These are phyloP conservation scores for Phymanthus crucifer DNA, from an alignment of 92 coral and sea anemone species.

Conservation along the genomic window DNA sequence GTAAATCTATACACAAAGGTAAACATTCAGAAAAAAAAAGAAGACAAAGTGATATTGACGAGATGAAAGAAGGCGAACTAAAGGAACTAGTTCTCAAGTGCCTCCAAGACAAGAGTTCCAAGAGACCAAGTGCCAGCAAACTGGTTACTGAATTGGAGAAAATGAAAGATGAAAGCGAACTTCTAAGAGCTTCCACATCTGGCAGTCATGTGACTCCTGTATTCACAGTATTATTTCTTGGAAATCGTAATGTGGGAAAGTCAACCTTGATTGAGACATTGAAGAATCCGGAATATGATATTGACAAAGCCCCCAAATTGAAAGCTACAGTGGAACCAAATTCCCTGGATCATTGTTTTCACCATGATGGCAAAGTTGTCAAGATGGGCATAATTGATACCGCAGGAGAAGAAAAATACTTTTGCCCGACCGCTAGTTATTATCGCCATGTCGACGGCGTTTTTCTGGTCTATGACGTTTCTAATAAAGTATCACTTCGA, in stretches of 20 bases:
- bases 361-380: conserved; percentile 54
- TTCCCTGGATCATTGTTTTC: conserved; percentile 37
- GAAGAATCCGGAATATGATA: conserved; percentile 57
- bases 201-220: too few species aligned
- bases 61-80: conserved; percentile 51
- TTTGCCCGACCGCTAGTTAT: conserved; percentile 51
- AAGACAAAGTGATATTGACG: conserved; percentile 58
- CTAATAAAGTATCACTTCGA: conserved; percentile 46
- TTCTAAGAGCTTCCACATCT: too few species aligned
- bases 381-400: conserved; percentile 61
- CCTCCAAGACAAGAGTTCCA: conserved; percentile 57
- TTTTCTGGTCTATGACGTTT: conserved; percentile 72
- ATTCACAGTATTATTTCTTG: conserved; percentile 75
- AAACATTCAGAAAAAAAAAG: conserved; percentile 55
- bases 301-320: conserved; percentile 22
- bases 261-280: conserved; percentile 63
- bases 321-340: conserved; percentile 53
- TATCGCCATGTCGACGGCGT: conserved; percentile 75
- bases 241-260: conserved; percentile 70
- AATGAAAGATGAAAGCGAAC: not conserved
- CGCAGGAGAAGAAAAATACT: conserved; percentile 71
- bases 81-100: conserved; percentile 59
- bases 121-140: conserved; percentile 51
- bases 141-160: conserved; percentile 37
- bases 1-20: not conserved